Base-by-base conservation (phyloP, 2,888 invertebrate species). In the Archaeoteleia sp. region DNA sequence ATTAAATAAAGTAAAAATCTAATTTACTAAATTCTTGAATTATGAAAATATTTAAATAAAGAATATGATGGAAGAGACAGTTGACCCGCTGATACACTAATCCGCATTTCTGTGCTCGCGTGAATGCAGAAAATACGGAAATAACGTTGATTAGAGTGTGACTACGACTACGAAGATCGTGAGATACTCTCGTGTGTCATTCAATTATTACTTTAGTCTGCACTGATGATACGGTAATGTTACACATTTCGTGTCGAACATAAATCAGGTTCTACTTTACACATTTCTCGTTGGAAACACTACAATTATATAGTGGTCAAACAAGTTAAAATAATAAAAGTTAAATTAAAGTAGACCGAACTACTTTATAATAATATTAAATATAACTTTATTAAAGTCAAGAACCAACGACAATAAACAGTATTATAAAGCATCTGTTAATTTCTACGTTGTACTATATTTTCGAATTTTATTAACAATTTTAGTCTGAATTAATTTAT, bases 181-280 rank as follows among this genome's bases (percentile, higher is more conserved):
- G 74, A 55, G 74, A 74, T 45, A 51, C 65, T 74, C 70, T 61
- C 74, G 71, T 71, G 58, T 70, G 55, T 66, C 69, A 34, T 49
- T 67, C 48, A 53, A 48, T 53, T 63, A 62, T 60, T 48, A 53
- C 58, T 65, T 48, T 29, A 23, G 15, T 15, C 34, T 39, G 43
- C 29, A 2, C 6, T 7, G 27, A 53, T 15, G 23, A 48, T 48
- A 29, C 9, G 27, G 20, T 4, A 20, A 20, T 34, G 34, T 34
- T 12, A 8, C 34, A 2, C 10, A 27, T 14, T 13, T 10, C 34
- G 17, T 10, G 32, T 12, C 43, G 45, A 49, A 40, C 27, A 7
- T 17, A 25, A n/a, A 7, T 17, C 10, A n/a, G 37, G 35, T 34
- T 60, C 49, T 49, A 37, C 55, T 15, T 15, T 40, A 17, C 9